Conservation (phyloP, 2,888 invertebrate species). For the Dryobota labecula region DNA sequence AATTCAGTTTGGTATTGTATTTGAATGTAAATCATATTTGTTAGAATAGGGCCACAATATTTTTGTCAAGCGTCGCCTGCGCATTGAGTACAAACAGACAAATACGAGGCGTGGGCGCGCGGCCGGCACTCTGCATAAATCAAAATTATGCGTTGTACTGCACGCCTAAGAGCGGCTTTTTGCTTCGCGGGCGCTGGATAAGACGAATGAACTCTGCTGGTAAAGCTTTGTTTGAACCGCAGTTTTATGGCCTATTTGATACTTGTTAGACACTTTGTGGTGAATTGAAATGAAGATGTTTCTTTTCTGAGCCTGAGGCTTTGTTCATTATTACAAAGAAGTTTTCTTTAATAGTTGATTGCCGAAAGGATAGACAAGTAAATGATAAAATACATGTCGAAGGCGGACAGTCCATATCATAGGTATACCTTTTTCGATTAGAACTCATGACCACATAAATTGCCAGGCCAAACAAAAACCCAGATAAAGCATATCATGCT, state of each 20-base stretch:
- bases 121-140: conserved; percentile 80
- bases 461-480: neutral
- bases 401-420: neutral
- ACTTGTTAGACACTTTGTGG: conserved; percentile 57
- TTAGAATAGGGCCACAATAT: conserved; percentile 51
- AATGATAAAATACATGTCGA: neutral
- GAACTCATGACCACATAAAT: neutral
- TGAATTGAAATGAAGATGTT: conserved; percentile 50
- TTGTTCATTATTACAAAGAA: neutral
- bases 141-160: conserved; percentile 76
- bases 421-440: neutral
- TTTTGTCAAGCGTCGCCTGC: conserved; percentile 54
- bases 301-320: conserved; percentile 16
- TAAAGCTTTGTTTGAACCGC: conserved; percentile 56
- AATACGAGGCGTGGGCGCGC: conserved; percentile 76
- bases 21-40: conserved; percentile 31
- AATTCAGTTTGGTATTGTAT: neutral
- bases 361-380: neutral
- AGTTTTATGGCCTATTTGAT: conserved; percentile 56
- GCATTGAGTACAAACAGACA: conserved; percentile 68
- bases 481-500: conserved; percentile 15
- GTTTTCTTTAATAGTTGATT: neutral
- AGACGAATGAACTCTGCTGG: conserved; percentile 63
- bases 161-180: conserved; percentile 65
- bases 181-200: conserved; percentile 62